Evolutionary conservation across 2,113 vertebrate genomes (phyloP).

Genomic region (Phrynosoma platyrhinos): DNA sequence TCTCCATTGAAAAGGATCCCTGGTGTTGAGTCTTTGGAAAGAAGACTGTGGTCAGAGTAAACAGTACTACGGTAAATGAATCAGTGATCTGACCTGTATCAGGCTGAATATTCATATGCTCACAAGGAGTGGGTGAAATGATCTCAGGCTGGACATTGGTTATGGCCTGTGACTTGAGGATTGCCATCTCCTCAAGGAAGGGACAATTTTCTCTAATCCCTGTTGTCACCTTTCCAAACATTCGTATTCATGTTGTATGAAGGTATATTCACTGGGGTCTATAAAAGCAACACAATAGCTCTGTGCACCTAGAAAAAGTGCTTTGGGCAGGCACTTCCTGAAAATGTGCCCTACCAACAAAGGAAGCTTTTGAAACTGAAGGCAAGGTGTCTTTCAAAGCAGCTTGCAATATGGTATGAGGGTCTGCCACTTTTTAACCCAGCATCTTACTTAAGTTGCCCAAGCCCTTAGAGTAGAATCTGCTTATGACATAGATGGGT

Average conservation of each 20-base stretch:
- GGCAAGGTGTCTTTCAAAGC: no score
- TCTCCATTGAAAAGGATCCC: not conserved
- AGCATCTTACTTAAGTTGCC: not conserved
- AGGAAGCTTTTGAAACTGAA: no score
- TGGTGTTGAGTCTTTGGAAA: no score
- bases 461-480: not conserved
- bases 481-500: no score
- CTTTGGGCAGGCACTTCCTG: no score
- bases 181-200: not conserved
- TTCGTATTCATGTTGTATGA: not conserved
- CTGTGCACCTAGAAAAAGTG: no score
- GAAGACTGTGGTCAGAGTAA: not conserved
- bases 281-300: not conserved
- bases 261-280: not conserved
- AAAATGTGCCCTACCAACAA: no score
- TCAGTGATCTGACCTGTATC: no score
- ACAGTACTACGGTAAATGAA: no score
- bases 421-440: no score
- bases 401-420: no score
- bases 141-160: not conserved
- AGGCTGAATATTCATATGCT: not conserved
- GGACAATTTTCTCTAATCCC: not conserved
- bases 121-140: not conserved
- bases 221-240: not conserved
- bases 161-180: not conserved